Base-by-base conservation (phyloP, 92 coral and sea anemone genomes). In the Epizoanthus stellaris region DNA sequence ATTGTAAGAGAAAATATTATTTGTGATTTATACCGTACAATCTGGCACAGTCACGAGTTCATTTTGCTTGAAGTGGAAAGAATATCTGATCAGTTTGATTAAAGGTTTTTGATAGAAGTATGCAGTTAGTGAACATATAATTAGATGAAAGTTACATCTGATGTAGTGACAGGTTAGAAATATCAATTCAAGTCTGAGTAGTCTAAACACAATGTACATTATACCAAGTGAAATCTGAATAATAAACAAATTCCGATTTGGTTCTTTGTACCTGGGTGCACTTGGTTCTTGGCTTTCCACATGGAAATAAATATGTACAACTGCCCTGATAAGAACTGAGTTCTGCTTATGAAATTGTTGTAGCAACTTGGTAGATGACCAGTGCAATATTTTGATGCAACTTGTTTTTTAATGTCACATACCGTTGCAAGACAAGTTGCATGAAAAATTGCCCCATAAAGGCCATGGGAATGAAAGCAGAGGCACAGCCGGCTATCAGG, bases 171-270 rank as follows among this genome's bases (percentile, higher is more conserved):
- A 63, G 13, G 68, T 20, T 21, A 23, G 70, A 13, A 65, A 65
- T 10, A 17, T 34, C 36, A 68, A 68, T 0, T 19, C 14, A 12
- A 5, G 19, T 73, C 43, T 45, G 60, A 19, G 15, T 38, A 45
- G 36, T 52, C 8, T 8, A 65, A 65, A 43, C 70, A 65, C 16
- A 65, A 65, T 65, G 40, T 65, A 65, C 70, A 65, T 64, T 64
- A 21, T 8, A 16, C 8, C 30, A 67, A 67, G 4, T n/a, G 14
- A 11, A 14, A 39, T 47, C 60, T 43, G 58, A 45, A 6, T 38
- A 45, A 52, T 73, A 52, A 49, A 73, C 43, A 52, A 73, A 49
- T 10, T 53, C 79, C 9, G 9, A 54, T 73, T 73, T 53, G 79
- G 40, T 70, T 73, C 64, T 73, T 73, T 73, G 79, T 73, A 73